Evolutionary conservation across 2,113 vertebrate species (phyloP).

Genomic region (Caracal caracal): DNA sequence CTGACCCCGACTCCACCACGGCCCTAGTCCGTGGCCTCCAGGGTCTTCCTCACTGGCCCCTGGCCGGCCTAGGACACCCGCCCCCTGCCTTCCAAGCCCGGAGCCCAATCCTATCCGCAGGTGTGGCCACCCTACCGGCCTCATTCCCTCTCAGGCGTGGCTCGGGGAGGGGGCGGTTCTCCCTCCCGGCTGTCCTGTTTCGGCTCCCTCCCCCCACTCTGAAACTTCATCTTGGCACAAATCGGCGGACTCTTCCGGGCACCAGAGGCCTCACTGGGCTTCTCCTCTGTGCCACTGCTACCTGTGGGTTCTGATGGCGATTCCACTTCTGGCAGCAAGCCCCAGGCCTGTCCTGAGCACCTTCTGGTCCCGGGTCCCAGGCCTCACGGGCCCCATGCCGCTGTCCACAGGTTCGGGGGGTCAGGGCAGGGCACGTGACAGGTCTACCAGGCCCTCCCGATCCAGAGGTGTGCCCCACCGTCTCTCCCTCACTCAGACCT

Average conservation of each 20-base stretch:
- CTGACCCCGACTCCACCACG: accelerated
- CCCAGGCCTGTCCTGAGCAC: background rate
- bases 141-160: background rate
- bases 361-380: background rate
- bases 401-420: background rate
- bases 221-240: background rate
- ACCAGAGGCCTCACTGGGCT: background rate
- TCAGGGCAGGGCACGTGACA: background rate
- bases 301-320: background rate
- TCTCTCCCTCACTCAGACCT: background rate
- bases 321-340: background rate
- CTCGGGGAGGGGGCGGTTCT: background rate
- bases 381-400: background rate
- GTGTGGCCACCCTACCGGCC: too few species aligned
- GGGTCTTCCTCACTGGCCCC: background rate
- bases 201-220: accelerated
- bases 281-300: background rate
- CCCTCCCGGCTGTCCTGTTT: too few species aligned
- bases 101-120: background rate
- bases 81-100: background rate
- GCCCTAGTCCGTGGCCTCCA: too few species aligned
- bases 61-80: background rate
- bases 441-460: background rate
- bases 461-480: background rate
- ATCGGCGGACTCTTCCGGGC: background rate